phyloP scores from a whole-genome alignment of 2,113 vertebrate genomes.

The Rutilus rutilus region DNA sequence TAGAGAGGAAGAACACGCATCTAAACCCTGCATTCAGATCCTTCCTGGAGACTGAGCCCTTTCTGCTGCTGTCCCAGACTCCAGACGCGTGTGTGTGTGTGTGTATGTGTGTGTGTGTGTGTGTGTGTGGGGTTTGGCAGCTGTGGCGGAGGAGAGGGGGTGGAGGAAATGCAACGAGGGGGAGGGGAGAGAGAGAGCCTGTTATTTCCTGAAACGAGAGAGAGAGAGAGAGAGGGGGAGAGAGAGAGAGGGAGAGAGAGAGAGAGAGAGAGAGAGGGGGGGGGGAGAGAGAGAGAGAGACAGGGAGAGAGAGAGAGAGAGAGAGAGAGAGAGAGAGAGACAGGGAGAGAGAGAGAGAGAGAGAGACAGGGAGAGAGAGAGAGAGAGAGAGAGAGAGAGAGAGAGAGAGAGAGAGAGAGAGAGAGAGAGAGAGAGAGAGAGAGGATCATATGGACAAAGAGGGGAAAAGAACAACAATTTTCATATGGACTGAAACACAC shows the following conservation, averaged over 20 bases:
- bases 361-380: not conserved
- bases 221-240: slow-evolving; percentile 10
- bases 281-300: not conserved
- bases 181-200: slow-evolving; percentile 45
- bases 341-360: too few relatives aligned
- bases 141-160: slow-evolving; percentile 46
- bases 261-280: not conserved
- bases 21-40: not conserved
- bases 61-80: slow-evolving; percentile 44
- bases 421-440: not conserved
- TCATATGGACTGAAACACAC: not conserved
- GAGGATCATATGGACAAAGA: not conserved
- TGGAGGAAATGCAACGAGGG: slow-evolving; percentile 39
- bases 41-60: not conserved
- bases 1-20: not conserved
- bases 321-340: not conserved
- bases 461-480: not conserved
- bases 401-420: slow-evolving; percentile 19
- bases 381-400: not conserved
- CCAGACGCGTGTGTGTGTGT: slow-evolving; percentile 44
- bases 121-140: slow-evolving; percentile 59
- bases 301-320: slow-evolving; percentile 1
- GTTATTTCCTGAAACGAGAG: slow-evolving; percentile 62
- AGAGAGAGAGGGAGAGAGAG: not conserved
- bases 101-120: slow-evolving; percentile 51